Percentiles rank a stretch among this genome's conserved stretches.
Evolutionary conservation across 2,113 vertebrate genomes (phyloP).

Genomic region (Hystrix brachyura): DNA sequence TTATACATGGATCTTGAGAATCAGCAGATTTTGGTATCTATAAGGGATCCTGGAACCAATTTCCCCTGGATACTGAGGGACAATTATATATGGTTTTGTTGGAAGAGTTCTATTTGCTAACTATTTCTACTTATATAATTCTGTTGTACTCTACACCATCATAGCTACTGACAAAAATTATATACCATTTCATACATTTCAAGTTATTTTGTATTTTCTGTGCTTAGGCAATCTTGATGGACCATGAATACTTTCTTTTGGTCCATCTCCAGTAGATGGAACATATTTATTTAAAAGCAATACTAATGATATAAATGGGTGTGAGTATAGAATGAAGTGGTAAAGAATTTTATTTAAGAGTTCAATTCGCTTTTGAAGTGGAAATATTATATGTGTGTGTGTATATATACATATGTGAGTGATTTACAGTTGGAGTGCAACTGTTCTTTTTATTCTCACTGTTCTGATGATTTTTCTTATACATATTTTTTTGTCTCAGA

Average conservation of each 20-base stretch:
- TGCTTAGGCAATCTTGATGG: not conserved
- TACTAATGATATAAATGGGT: not conserved
- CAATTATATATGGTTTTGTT: not conserved
- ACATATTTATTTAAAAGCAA: not conserved
- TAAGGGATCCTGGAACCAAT: not conserved
- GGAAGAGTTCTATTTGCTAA: not conserved
- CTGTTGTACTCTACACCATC: not conserved
- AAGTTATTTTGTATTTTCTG: conserved; percentile 32
- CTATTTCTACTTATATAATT: conserved; percentile 14
- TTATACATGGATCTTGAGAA: not conserved
- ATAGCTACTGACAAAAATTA: conserved; percentile 5
- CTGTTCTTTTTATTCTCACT: conserved; percentile 45
- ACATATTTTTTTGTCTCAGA: conserved; percentile 3
- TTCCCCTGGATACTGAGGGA: too few relatives aligned
- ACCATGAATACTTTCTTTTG: not conserved
- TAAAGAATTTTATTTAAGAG: not conserved
- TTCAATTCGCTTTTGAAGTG: not conserved
- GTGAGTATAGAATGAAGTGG: not conserved
- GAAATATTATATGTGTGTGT: not conserved
- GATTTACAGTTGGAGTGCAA: not conserved
- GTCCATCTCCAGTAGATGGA: not conserved
- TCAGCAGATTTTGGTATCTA: not conserved
- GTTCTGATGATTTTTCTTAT: not conserved
- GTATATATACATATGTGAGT: not conserved
- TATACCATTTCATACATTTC: not conserved